phyloP scores from a whole-genome alignment of 2,797 vertebrate genomes.

The Podarcis lilfordi region DNA sequence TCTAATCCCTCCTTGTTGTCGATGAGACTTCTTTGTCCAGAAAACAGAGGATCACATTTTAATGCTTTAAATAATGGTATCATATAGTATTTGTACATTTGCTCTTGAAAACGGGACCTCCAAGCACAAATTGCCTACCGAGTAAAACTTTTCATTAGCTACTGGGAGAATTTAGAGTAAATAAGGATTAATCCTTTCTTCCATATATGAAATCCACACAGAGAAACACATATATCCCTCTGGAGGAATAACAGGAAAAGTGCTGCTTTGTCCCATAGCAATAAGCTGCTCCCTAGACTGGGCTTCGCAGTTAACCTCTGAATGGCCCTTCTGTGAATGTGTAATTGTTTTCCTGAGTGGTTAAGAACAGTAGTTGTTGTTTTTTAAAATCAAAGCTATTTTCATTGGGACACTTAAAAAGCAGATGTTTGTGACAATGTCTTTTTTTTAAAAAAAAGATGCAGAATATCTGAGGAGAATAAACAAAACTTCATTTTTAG shows the following conservation, averaged over 20 bases:
- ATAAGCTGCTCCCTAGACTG: constrained; percentile 55
- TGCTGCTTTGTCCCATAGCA: constrained; percentile 50
- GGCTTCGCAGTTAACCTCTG: constrained; percentile 64
- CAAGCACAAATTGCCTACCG: neutral
- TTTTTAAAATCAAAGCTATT: constrained; percentile 59
- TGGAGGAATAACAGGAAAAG: neutral
- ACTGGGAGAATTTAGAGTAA: neutral
- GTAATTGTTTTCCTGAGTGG: constrained; percentile 69
- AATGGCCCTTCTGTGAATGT: constrained; percentile 62
- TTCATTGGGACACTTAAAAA: constrained; percentile 45
- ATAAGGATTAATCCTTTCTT: neutral
- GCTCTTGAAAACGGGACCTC: neutral
- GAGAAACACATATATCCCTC: neutral
- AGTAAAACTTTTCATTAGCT: neutral
- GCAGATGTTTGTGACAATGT: constrained; percentile 1
- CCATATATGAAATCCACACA: neutral
- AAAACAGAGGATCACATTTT: neutral
- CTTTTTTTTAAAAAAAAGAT: constrained; percentile 12
- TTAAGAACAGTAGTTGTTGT: constrained; percentile 58
- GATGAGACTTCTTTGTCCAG: neutral
- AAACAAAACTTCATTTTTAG: neutral
- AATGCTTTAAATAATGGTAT: neutral
- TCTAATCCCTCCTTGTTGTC: neutral
- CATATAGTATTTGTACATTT: neutral
- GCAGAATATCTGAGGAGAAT: constrained; percentile 15